phyloP scores from a whole-genome alignment of 2,888 invertebrate genomes.

The Linyphia triangularis region DNA sequence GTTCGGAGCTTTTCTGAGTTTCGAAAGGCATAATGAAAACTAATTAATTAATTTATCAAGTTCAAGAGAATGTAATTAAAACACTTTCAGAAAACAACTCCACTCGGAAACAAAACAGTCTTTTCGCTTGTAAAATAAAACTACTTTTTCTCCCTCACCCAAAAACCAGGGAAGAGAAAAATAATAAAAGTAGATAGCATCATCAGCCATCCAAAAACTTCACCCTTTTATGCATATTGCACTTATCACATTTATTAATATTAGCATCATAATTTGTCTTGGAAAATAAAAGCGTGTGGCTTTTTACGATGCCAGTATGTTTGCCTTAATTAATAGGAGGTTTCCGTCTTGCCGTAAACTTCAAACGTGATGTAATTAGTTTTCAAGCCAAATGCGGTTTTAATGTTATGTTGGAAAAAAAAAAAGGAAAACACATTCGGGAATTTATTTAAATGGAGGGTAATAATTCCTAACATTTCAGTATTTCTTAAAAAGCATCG shows the following conservation, averaged over 20 bases:
- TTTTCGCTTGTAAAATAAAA: background rate
- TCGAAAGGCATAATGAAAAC: constrained; percentile 33
- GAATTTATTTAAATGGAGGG: constrained; percentile 40
- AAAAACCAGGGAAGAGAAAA: background rate
- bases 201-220: background rate
- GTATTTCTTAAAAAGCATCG: background rate
- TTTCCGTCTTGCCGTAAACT: constrained; percentile 17
- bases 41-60: constrained; percentile 62
- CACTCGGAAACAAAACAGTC: background rate
- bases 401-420: background rate
- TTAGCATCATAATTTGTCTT: constrained; percentile 55
- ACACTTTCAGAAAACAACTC: constrained; percentile 5
- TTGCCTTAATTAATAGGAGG: constrained; percentile 44
- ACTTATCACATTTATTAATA: constrained; percentile 62
- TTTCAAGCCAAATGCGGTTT: background rate
- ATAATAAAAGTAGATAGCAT: background rate
- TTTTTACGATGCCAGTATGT: constrained; percentile 4
- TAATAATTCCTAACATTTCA: constrained; percentile 23
- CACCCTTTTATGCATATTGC: background rate
- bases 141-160: background rate
- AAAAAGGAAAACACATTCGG: background rate
- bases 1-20: background rate
- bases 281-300: background rate
- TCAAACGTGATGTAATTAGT: constrained; percentile 43
- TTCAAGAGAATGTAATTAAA: constrained; percentile 46